These are phyloP conservation scores for Aradophagus sp. DNA, from an alignment of 1,140 invertebrate species.

Conservation along the genomic window DNA sequence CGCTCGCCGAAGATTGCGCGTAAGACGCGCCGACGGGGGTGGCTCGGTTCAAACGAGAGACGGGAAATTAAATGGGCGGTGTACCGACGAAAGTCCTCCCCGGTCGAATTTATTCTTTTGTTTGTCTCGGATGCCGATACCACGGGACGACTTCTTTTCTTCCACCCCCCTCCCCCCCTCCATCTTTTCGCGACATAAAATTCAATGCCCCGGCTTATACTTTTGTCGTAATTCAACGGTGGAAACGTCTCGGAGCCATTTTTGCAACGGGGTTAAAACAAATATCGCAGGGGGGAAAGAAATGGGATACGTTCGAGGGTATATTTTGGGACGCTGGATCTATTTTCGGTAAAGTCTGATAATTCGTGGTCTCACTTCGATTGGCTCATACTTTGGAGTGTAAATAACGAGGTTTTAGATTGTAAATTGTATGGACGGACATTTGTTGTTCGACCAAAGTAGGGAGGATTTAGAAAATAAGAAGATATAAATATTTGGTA, in stretches of 20 bases:
- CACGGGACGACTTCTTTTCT: not conserved
- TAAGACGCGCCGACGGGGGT: slow-evolving; percentile 21
- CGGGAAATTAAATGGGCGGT: slow-evolving; percentile 51
- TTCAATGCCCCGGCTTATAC: slow-evolving; percentile 21
- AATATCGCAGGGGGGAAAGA: too few species aligned
- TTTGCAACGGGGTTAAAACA: not conserved
- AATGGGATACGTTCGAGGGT: too few species aligned
- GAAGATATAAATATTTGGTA: too few species aligned
- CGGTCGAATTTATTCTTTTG: slow-evolving; percentile 56
- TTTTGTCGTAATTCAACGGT: slow-evolving; percentile 10
- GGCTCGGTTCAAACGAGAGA: slow-evolving; percentile 20
- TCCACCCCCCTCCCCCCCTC: too few species aligned
- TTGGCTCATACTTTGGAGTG: too few species aligned
- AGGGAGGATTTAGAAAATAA: too few species aligned
- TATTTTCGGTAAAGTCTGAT: too few species aligned
- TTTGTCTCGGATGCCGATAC: slow-evolving; percentile 34
- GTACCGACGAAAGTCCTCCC: slow-evolving; percentile 20
- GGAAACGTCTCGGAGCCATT: not conserved
- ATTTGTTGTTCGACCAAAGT: too few species aligned
- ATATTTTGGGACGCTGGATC: too few species aligned
- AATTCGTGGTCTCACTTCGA: too few species aligned
- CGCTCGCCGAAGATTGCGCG: slow-evolving; percentile 30
- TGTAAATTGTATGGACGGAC: too few species aligned
- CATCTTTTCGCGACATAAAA: slow-evolving; percentile 23
- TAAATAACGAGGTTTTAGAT: too few species aligned